Conservation (phyloP, 1,140 invertebrate genomes). For the Musca vetustissima region DNA sequence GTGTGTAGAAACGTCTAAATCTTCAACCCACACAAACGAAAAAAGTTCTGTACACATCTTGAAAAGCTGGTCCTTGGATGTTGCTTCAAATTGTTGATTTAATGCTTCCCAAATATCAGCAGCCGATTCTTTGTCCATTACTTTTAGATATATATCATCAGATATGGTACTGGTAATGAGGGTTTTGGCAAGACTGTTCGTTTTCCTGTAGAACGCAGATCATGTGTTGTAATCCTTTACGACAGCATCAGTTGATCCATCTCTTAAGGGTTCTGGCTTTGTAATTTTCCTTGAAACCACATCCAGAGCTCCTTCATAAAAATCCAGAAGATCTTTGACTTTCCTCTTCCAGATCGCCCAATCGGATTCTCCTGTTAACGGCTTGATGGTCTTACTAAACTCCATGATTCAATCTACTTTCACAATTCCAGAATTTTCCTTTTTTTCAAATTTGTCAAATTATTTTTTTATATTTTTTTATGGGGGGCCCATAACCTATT, state of each 20-base stretch:
- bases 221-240: not conserved
- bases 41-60: not conserved
- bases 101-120: not conserved
- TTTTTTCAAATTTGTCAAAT: no score
- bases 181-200: no score
- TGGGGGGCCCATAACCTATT: no score
- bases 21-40: no score
- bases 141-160: no score
- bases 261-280: not conserved
- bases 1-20: no score
- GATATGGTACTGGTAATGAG: no score
- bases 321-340: not conserved
- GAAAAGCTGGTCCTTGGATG: not conserved
- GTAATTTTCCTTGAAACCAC: not conserved
- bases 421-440: no score
- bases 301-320: not conserved
- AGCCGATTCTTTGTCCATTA: no score
- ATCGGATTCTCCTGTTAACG: no score
- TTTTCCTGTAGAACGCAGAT: not conserved
- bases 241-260: not conserved
- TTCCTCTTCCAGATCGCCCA: not conserved
- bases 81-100: not conserved
- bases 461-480: no score
- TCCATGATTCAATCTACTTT: not conserved
- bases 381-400: no score